These are phyloP conservation scores for Drosophila dunni DNA, from an alignment of 1,140 invertebrate species.

Conservation along the genomic window DNA sequence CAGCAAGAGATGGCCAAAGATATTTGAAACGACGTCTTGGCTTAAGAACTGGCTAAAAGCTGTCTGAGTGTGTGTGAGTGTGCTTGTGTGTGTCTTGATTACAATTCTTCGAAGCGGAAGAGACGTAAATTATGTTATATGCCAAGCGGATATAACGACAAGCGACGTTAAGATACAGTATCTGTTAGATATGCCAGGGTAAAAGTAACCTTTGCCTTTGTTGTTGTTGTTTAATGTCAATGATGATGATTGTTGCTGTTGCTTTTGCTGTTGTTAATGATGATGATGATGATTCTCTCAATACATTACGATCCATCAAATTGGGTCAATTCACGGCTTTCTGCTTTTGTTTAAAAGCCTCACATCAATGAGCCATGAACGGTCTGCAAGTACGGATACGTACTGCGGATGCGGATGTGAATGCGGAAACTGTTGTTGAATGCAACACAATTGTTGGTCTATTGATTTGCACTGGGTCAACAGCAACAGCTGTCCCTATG, in stretches of 20 bases:
- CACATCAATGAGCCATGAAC: constrained; percentile 65
- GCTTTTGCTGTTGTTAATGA: constrained; percentile 12
- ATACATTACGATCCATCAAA: constrained; percentile 58
- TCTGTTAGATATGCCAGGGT: constrained; percentile 24
- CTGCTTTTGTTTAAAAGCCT: constrained; percentile 52
- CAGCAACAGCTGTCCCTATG: constrained; percentile 61
- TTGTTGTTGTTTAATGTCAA: constrained; percentile 24
- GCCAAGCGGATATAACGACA: constrained; percentile 50
- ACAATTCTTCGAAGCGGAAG: constrained; percentile 69
- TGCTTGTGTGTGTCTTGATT: constrained; percentile 44
- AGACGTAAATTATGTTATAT: constrained; percentile 76
- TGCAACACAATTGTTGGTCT: constrained; percentile 42
- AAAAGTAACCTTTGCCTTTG: constrained; percentile 38
- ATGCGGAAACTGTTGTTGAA: constrained; percentile 36
- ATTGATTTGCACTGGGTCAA: constrained; percentile 61
- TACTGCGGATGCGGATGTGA: constrained; percentile 36
- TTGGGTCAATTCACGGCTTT: constrained; percentile 56
- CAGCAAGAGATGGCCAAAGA: constrained; percentile 10
- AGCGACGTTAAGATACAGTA: constrained; percentile 35
- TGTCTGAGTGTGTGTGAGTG: neutral
- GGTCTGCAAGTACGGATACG: constrained; percentile 8
- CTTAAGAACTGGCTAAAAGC: constrained; percentile 21
- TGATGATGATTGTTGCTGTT: constrained; percentile 20
- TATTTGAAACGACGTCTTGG: constrained; percentile 36
- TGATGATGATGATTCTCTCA: constrained; percentile 9